These are phyloP conservation scores for Phycodurus eques DNA, from an alignment of 2,113 vertebrate species.

Conservation along the genomic window DNA sequence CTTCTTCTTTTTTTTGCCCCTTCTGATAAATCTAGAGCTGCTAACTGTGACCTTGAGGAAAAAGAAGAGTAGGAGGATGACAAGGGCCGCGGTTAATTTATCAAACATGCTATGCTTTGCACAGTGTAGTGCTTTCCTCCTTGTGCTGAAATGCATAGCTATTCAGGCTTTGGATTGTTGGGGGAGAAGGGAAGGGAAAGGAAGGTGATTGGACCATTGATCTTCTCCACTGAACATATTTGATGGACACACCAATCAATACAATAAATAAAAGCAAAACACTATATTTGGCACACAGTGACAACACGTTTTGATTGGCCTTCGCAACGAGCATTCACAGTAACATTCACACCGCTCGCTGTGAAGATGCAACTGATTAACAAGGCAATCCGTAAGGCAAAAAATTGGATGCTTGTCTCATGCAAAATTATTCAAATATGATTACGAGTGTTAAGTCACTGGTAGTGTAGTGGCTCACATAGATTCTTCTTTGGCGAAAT, in stretches of 20 bases:
- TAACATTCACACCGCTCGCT: conserved; percentile 33
- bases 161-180: conserved; percentile 25
- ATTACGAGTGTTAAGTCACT: neutral
- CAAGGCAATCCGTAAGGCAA: conserved; percentile 59
- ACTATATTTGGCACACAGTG: conserved; percentile 17
- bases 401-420: conserved; percentile 5
- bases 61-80: conserved; percentile 65
- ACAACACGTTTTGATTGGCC: conserved; percentile 23
- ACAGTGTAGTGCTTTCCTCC: conserved; percentile 93
- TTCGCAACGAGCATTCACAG: conserved; percentile 28
- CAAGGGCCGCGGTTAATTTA: conserved; percentile 68
- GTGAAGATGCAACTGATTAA: conserved; percentile 36
- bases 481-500: neutral
- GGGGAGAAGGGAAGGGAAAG: conserved; percentile 8
- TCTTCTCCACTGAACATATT: conserved; percentile 42
- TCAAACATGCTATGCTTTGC: conserved; percentile 53
- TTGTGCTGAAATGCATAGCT: conserved; percentile 94
- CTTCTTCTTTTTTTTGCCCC: conserved; percentile 64
- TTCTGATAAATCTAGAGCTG: conserved; percentile 82
- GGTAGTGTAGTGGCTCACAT: neutral
- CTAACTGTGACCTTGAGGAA: conserved; percentile 85
- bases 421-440: neutral
- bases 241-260: conserved; percentile 50
- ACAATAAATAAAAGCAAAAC: neutral
- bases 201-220: conserved; percentile 51